Conservation (phyloP, 2,888 invertebrate genomes). For the Drosophila putrida region DNA sequence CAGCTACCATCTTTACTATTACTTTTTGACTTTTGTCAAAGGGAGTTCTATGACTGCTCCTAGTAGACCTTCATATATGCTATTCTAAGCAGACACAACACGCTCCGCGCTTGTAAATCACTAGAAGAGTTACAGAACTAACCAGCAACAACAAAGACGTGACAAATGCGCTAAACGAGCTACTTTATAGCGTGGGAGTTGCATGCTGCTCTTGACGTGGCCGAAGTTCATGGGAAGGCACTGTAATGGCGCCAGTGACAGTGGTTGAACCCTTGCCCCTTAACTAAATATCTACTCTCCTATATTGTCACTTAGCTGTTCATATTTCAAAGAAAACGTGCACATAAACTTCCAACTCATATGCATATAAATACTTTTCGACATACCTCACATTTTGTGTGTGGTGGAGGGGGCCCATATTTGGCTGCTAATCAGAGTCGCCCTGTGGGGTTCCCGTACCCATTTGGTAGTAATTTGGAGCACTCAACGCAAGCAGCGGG, state of each 20-base stretch:
- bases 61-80: constrained; percentile 15
- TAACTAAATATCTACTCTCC: constrained; percentile 7
- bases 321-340: constrained; percentile 75
- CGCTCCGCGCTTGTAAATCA: constrained; percentile 72
- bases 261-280: background rate
- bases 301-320: constrained; percentile 66
- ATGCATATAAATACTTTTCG: constrained; percentile 31
- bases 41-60: constrained; percentile 16
- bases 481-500: constrained; percentile 79
- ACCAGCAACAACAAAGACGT: constrained; percentile 67
- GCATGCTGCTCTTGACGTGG: constrained; percentile 39
- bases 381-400: constrained; percentile 7
- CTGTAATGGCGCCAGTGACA: constrained; percentile 62
- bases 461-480: constrained; percentile 71
- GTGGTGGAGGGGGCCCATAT: constrained; percentile 32
- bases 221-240: constrained; percentile 61
- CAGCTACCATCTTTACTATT: background rate
- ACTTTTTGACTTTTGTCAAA: background rate
- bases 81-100: constrained; percentile 61
- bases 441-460: constrained; percentile 50
- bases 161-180: constrained; percentile 79
- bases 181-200: constrained; percentile 77
- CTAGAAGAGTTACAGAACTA: constrained; percentile 12
- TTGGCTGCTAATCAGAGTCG: constrained; percentile 64
- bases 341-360: constrained; percentile 70